These are phyloP conservation scores for Zosterops borbonicus DNA, from an alignment of 2,113 vertebrate genomes.

Conservation along the genomic window DNA sequence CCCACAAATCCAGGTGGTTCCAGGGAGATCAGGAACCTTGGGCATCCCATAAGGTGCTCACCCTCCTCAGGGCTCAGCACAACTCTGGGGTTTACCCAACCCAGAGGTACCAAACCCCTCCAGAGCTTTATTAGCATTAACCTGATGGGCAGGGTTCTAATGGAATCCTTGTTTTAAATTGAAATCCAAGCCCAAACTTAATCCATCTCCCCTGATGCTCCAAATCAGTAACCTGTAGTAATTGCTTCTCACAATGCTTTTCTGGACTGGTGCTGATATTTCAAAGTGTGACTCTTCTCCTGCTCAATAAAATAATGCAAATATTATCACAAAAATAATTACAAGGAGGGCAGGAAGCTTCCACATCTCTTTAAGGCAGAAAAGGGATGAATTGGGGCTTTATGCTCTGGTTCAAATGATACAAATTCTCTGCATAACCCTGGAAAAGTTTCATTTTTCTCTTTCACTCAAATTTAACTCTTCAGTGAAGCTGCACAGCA, in stretches of 20 bases:
- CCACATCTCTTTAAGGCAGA: neutral
- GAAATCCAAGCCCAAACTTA: neutral
- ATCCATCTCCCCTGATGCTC: neutral
- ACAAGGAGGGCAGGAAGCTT: neutral
- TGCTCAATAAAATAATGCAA: neutral
- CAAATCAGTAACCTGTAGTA: neutral
- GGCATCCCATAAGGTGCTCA: fast-evolving
- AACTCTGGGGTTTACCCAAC: fast-evolving
- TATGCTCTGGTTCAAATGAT: neutral
- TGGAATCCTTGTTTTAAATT: neutral
- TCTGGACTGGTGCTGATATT: neutral
- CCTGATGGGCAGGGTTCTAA: neutral
- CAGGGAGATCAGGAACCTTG: neutral
- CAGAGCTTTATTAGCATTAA: neutral
- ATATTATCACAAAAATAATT: neutral
- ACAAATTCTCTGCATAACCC: neutral
- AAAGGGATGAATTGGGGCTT: neutral
- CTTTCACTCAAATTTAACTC: neutral
- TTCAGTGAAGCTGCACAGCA: neutral
- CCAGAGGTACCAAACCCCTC: fast-evolving
- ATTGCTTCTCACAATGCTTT: neutral
- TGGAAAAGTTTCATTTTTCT: neutral
- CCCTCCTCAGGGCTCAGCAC: neutral
- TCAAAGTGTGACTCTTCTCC: neutral
- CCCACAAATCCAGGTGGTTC: neutral